These are phyloP conservation scores for Platycercus adscitus DNA, from an alignment of 2,113 vertebrate species.

Conservation along the genomic window DNA sequence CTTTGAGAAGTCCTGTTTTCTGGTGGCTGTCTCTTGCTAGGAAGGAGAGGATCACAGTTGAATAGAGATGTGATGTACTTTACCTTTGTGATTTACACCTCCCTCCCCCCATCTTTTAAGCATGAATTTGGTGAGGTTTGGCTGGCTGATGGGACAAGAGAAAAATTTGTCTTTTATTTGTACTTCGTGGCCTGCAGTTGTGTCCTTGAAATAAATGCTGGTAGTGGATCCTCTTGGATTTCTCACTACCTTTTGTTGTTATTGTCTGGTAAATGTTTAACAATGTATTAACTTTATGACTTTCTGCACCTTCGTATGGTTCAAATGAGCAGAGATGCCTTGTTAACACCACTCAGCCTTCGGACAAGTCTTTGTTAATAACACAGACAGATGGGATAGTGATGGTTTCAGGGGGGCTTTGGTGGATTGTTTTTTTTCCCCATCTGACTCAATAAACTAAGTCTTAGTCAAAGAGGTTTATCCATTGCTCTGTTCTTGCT, in stretches of 20 bases:
- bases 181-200: not conserved
- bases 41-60: not conserved
- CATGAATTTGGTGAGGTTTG: not conserved
- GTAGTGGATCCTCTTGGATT: not conserved
- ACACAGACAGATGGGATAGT: conserved; percentile 64
- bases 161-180: not conserved
- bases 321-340: conserved; percentile 40
- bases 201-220: not conserved
- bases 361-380: conserved; percentile 54
- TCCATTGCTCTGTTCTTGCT: conserved; percentile 59
- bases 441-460: conserved; percentile 66
- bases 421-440: not conserved
- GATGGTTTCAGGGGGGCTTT: conserved; percentile 45
- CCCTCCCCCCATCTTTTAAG: not conserved
- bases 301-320: conserved; percentile 24
- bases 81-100: not conserved
- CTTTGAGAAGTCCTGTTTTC: not conserved
- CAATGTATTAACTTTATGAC: conserved; percentile 50
- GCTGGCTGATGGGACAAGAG: not conserved
- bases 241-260: conserved; percentile 10
- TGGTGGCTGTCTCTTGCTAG: not conserved
- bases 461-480: conserved; percentile 65
- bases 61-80: not conserved
- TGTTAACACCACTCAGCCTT: conserved; percentile 58
- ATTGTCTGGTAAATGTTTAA: conserved; percentile 30